Evolutionary conservation across 2,113 vertebrate genomes (phyloP), one percentile per base, ranked within the genome.

Genomic region (Alaudala cheleensis): DNA sequence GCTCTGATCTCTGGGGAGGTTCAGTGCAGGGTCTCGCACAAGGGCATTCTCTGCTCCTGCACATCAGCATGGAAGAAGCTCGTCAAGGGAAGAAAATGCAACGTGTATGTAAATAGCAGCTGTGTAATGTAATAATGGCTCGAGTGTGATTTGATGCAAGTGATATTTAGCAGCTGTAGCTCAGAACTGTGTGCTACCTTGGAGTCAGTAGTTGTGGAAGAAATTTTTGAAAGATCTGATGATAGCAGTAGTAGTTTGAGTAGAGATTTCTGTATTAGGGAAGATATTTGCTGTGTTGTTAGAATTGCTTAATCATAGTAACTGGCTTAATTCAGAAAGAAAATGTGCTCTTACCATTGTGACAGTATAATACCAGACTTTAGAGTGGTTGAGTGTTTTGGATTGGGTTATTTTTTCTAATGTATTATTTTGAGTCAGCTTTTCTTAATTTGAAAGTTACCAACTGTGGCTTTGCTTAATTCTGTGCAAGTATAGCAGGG

Each of bases 71-170:
- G 98, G 98, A 98, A 86, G 94, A 90, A 95, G 94, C 94, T 88
- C 83, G 9, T n/a, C 96, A 89, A 81, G 97, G 97, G 86, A 98
- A 90, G 96, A 98, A 97, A 90, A 96, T 96, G 93, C 95, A 97
- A 57, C 95, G 70, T 93, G 98, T 98, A 98, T 81, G 98, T 98
- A 97, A 40, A 83, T n/a, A 64, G 60, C 90, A 90, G 76, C 79
- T 37, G 22, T 56, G 9, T 83, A 72, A 25, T 14, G 45, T 85
- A 51, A 9, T 44, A n/a, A 50, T 20, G 67, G 81, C 56, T 69
- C 0, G 0, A 60, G 18, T 24, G 50, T 66, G 85, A 80, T 78
- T 51, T 54, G 87, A 20, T 93, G 81, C 47, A 62, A 86, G 82
- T 23, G 65, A 1, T 65, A 16, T 26, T 85, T 88, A 74, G 72